Evolutionary conservation across 1,140 invertebrate species (phyloP).

Genomic region (Periplaneta americana): DNA sequence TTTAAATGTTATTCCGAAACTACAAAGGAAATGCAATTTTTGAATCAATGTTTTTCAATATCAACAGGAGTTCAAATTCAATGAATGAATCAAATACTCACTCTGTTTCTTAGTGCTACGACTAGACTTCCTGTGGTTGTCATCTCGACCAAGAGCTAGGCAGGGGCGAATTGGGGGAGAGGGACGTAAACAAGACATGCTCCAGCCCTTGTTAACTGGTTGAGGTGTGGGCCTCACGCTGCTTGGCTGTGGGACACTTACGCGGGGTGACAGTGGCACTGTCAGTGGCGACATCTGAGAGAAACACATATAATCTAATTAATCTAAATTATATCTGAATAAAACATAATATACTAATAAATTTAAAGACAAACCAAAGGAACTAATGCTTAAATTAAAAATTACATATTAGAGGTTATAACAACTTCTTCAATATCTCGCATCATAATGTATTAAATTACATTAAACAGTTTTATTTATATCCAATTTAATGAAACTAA

Average conservation of each 20-base stretch:
- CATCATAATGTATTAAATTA: no score
- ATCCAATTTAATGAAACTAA: no score
- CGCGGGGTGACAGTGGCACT: slow-evolving; percentile 12
- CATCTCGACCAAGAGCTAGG: slow-evolving; percentile 42
- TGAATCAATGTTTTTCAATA: no score
- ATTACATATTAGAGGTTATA: no score
- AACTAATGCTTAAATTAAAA: no score
- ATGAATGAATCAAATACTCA: slow-evolving; percentile 15
- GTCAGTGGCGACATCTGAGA: background rate
- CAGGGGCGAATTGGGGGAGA: slow-evolving; percentile 71
- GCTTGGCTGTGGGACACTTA: slow-evolving; percentile 9
- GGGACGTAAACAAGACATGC: slow-evolving; percentile 68
- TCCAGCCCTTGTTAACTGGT: slow-evolving; percentile 46
- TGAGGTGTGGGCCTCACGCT: background rate
- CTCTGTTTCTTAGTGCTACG: slow-evolving; percentile 29
- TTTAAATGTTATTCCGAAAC: no score
- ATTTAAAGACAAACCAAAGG: no score
- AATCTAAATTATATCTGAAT: background rate
- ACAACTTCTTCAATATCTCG: no score
- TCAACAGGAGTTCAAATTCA: background rate
- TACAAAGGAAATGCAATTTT: no score
- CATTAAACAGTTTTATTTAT: no score
- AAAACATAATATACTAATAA: background rate
- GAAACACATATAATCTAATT: background rate
- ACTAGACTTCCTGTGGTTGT: slow-evolving; percentile 21